Evolutionary conservation across 2,888 invertebrate genomes (phyloP).

Genomic region (Eupithecia inturbata): DNA sequence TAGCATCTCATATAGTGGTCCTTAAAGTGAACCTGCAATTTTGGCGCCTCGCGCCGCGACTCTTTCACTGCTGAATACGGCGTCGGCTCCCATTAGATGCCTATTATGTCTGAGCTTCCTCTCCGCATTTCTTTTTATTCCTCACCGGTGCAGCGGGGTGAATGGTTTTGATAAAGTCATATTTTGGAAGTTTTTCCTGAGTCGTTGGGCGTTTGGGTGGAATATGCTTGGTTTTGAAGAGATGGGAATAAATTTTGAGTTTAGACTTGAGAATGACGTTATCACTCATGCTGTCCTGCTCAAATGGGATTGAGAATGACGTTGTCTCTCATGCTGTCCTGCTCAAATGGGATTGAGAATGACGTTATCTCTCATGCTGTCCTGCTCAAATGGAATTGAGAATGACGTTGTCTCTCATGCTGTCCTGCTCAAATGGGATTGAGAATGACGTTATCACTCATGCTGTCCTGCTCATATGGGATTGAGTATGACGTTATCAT

Average conservation of each 20-base stretch:
- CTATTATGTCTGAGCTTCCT: constrained; percentile 66
- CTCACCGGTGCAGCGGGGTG: constrained; percentile 42
- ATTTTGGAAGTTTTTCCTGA: constrained; percentile 46
- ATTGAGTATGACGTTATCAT: no score
- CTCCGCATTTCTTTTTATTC: constrained; percentile 44
- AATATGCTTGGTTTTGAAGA: neutral
- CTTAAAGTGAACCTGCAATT: constrained; percentile 49
- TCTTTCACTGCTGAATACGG: constrained; percentile 69
- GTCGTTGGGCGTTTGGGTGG: constrained; percentile 18
- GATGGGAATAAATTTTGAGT: neutral
- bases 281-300: no score
- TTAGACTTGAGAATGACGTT: no score
- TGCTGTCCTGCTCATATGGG: no score
- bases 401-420: no score
- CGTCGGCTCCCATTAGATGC: constrained; percentile 70
- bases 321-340: no score
- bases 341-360: no score
- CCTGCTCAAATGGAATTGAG: no score
- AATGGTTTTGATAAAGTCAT: constrained; percentile 46
- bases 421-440: no score
- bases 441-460: no score
- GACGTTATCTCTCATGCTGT: no score
- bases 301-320: no score
- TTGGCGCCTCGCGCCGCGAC: constrained; percentile 51
- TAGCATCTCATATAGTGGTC: constrained; percentile 12